Evolutionary conservation across 2,888 invertebrate species (phyloP).

Genomic region (Eilema griseolum): DNA sequence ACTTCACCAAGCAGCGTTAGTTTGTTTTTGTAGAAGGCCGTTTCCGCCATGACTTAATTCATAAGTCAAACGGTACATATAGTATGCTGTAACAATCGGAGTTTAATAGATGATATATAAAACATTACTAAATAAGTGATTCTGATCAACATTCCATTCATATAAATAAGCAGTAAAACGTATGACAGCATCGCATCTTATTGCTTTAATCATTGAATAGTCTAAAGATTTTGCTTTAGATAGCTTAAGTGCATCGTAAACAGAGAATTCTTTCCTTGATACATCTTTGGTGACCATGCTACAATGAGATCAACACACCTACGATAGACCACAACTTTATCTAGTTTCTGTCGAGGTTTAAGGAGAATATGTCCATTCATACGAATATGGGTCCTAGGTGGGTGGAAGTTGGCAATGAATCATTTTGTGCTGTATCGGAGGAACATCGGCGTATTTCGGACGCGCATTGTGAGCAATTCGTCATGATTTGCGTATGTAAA

Average conservation of each 20-base stretch:
- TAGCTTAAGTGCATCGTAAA: not conserved
- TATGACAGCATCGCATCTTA: conserved; percentile 24
- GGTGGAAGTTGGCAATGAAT: conserved; percentile 59
- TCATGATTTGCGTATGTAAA: conserved; percentile 86
- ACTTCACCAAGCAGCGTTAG: conserved; percentile 68
- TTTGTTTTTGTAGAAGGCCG: conserved; percentile 75
- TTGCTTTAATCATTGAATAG: not conserved
- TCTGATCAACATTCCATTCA: conserved; percentile 43
- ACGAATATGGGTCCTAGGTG: conserved; percentile 54
- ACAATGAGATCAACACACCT: conserved; percentile 39
- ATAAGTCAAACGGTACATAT: conserved; percentile 58
- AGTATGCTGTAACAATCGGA: conserved; percentile 52
- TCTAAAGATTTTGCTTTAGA: not conserved
- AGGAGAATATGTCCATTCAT: conserved; percentile 57
- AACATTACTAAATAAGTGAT: conserved; percentile 48
- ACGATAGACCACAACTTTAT: conserved; percentile 36
- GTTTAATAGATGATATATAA: conserved; percentile 56
- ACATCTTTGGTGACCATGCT: not conserved
- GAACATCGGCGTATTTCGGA: conserved; percentile 71
- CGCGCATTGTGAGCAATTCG: conserved; percentile 82
- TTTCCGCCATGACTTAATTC: conserved; percentile 74
- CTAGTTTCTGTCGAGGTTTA: conserved; percentile 51
- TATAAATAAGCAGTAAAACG: conserved; percentile 21
- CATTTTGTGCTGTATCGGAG: conserved; percentile 54
- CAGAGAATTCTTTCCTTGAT: conserved; percentile 17